phyloP scores from a whole-genome alignment of 2,888 invertebrate genomes.

The Mesodorylaimus sp. region DNA sequence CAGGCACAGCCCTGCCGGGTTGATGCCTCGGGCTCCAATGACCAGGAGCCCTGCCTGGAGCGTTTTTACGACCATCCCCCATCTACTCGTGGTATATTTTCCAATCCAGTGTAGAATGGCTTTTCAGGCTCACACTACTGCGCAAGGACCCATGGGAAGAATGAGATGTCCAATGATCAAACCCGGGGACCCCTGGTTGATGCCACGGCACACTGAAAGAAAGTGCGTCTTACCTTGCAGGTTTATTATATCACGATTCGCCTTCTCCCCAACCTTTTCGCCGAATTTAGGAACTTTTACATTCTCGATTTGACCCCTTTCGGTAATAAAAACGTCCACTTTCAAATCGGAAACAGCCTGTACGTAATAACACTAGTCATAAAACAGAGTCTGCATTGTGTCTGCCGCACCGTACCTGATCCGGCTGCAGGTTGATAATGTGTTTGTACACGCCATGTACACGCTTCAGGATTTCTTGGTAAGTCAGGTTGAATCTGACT shows the following conservation, averaged over 20 bases:
- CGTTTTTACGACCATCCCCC: too few species aligned
- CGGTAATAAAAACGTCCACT: slow-evolving; percentile 46
- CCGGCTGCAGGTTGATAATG: slow-evolving; percentile 49
- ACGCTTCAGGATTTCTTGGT: slow-evolving; percentile 50
- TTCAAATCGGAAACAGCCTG: slow-evolving; percentile 43
- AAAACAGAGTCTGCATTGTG: neutral
- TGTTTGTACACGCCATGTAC: slow-evolving; percentile 49
- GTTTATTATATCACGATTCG: neutral
- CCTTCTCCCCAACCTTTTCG: slow-evolving; percentile 24
- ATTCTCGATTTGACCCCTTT: slow-evolving; percentile 43
- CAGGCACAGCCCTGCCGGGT: too few species aligned
- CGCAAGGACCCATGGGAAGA: too few species aligned
- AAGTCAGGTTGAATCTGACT: slow-evolving; percentile 50
- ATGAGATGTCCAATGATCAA: too few species aligned
- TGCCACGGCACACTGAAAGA: too few species aligned
- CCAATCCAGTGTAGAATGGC: too few species aligned
- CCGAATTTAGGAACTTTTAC: slow-evolving; percentile 47
- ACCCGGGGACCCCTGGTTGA: too few species aligned
- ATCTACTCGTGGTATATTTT: too few species aligned
- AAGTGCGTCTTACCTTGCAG: neutral
- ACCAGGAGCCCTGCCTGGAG: too few species aligned
- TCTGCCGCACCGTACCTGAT: slow-evolving; percentile 32
- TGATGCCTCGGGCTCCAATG: too few species aligned
- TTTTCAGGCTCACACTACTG: too few species aligned
- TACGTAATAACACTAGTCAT: neutral